Evolutionary conservation across 2,888 invertebrate species (phyloP), one percentile per base, ranked within the genome.

Genomic region (Nomada flava): DNA sequence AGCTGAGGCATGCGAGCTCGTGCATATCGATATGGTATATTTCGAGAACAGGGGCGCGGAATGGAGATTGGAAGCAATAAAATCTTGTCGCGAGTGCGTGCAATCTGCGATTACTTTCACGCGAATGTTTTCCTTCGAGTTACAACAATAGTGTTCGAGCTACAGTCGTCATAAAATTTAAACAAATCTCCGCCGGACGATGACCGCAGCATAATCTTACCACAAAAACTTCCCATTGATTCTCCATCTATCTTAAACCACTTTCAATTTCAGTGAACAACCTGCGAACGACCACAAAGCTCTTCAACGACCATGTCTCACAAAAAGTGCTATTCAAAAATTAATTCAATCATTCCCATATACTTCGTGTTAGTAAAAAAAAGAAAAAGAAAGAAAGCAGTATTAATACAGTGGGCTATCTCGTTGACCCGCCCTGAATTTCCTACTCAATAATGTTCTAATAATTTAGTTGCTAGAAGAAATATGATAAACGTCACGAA

Each of bases 41-140:
- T 72, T 72, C 20, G 26, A 65, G 64, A 52, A 52, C 62, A 62
- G 75, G 74, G 60, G 44, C 59, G 10, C 18, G 55, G 55, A 82
- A 83, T 69, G 69, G 72, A 79, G 73, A 84, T 84, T 84, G 83
- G 69, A 64, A 57, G 72, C 47, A 60, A 64, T 84, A 84, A 84
- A 84, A 84, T 70, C 65, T 47, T 13, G 47, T n/a, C n/a, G 52
- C n/a, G 10, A 44, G 71, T 65, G 60, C 65, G 72, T 71, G 64
- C 79, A 68, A 76, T 79, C 64, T 29, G 20, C 26, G 72, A 83
- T 75, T 79, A 79, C 64, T 26, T 71, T 42, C 57, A 69, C 29
- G 55, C 52, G 60, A 55, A 67, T 44, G 65, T 23, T 67, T 60
- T 11, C 26, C 60, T 72, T 2, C 59, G 60, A 47, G 77, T 20